Evolutionary conservation across 2,113 vertebrate species (phyloP).

Genomic region (Pteruthius melanotis): DNA sequence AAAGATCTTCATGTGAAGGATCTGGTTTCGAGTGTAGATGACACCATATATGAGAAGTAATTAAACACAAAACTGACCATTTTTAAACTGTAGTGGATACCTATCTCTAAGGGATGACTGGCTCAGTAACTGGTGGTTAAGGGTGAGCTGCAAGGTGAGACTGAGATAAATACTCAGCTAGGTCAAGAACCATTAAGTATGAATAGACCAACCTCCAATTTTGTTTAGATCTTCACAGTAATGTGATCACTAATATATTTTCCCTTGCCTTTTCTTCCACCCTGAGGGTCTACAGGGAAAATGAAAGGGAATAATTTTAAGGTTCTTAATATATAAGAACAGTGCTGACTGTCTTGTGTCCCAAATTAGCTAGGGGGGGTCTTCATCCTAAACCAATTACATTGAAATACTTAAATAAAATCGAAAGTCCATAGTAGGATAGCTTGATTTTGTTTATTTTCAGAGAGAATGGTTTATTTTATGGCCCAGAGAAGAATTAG

Average conservation of each 20-base stretch:
- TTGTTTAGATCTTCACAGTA: neutral
- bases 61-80: neutral
- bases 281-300: neutral
- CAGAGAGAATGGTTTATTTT: neutral
- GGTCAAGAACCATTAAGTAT: neutral
- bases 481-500: neutral
- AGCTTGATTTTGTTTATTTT: neutral
- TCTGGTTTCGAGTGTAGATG: neutral
- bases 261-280: neutral
- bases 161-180: neutral
- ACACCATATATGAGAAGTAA: neutral
- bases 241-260: neutral
- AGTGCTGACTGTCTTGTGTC: slow-evolving; percentile 4
- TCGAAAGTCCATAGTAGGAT: neutral
- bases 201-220: neutral
- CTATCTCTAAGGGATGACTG: neutral
- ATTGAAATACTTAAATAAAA: neutral
- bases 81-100: neutral
- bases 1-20: neutral
- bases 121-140: neutral
- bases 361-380: neutral
- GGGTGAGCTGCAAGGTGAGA: neutral
- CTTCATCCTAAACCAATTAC: slow-evolving; percentile 38
- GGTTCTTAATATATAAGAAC: slow-evolving; percentile 38
- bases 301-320: neutral